These are phyloP conservation scores for Drosophila tropicalis DNA, from an alignment of 1,140 invertebrate genomes.

Conservation along the genomic window DNA sequence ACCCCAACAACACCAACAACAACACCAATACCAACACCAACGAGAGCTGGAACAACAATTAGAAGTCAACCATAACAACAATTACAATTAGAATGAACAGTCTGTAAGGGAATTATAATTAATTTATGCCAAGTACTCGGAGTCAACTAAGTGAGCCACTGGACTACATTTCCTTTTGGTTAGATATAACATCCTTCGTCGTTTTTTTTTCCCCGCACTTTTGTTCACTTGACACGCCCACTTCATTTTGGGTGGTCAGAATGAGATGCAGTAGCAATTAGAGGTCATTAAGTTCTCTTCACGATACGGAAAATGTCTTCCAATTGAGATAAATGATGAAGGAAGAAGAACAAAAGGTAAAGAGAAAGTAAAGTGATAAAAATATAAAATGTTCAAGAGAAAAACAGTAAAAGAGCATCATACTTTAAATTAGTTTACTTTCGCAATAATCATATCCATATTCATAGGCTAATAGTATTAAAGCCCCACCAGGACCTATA, in stretches of 20 bases:
- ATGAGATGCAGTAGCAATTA: neutral
- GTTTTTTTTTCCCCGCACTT: constrained; percentile 1
- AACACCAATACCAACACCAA: constrained; percentile 17
- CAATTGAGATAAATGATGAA: neutral
- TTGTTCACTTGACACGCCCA: constrained; percentile 11
- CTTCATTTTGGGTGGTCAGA: neutral
- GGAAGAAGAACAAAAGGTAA: neutral
- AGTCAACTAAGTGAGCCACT: constrained; percentile 31
- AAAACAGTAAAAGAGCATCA: neutral
- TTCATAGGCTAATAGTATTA: constrained; percentile 94
- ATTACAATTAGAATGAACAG: constrained; percentile 32
- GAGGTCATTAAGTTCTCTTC: neutral
- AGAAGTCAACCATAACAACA: constrained; percentile 28
- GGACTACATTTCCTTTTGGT: constrained; percentile 8
- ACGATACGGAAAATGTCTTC: neutral
- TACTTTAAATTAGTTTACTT: constrained; percentile 21
- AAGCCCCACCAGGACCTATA: constrained; percentile 94
- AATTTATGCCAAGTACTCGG: constrained; percentile 41
- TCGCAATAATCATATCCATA: constrained; percentile 88
- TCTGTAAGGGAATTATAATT: constrained; percentile 44
- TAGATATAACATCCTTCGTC: neutral
- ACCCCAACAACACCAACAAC: constrained; percentile 18
- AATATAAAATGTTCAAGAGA: no score
- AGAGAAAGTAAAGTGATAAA: neutral
- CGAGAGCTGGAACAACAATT: constrained; percentile 15